Conservation (phyloP, 2,888 invertebrate species). For the Pterostichus niger region DNA sequence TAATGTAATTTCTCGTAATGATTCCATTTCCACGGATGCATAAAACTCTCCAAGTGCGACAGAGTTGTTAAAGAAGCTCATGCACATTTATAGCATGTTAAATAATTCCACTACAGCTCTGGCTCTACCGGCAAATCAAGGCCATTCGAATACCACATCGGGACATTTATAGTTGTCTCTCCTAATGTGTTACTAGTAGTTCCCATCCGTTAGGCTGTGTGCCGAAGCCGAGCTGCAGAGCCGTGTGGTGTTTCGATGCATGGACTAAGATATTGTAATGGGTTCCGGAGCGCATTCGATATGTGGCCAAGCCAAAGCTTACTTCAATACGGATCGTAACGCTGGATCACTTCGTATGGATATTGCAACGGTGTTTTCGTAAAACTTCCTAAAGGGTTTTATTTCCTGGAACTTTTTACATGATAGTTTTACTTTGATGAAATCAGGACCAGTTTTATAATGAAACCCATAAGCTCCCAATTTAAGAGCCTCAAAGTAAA, state of each 20-base stretch:
- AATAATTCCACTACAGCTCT: conserved; percentile 46
- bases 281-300: conserved; percentile 17
- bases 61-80: conserved; percentile 13
- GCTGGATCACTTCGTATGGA: conserved; percentile 19
- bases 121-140: conserved; percentile 42
- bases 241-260: conserved; percentile 35
- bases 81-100: conserved; percentile 24
- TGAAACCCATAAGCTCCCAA: too few species aligned
- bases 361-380: conserved; percentile 3
- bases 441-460: too few species aligned
- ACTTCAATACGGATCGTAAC: conserved; percentile 13
- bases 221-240: conserved; percentile 15
- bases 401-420: too few species aligned
- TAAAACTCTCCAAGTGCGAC: conserved; percentile 6
- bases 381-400: too few species aligned
- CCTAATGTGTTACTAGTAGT: conserved; percentile 48
- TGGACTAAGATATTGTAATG: conserved; percentile 52
- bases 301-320: conserved; percentile 16
- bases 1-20: too few species aligned
- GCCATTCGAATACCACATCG: conserved; percentile 47
- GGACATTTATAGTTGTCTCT: conserved; percentile 55
- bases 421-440: too few species aligned
- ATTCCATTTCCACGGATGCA: conserved; percentile 8
- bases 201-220: conserved; percentile 32
- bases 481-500: too few species aligned